A percentile compares a stretch with the other conserved stretches of the same genome.
Conservation (phyloP, 2,113 vertebrate species). For the Fregata magnificens region DNA sequence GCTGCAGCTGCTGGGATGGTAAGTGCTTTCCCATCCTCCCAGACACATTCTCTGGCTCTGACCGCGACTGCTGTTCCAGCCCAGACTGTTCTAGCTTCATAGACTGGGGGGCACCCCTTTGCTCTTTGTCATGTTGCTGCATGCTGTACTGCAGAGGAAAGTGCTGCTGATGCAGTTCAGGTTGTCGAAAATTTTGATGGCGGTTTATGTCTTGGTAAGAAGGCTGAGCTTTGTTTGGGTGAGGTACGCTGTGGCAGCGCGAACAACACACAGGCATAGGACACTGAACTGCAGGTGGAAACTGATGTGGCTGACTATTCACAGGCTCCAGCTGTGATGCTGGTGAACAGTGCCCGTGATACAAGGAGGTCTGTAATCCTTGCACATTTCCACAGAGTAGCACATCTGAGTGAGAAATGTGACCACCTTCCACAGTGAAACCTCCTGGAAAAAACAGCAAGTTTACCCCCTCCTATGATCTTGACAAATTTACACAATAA, state of each 20-base stretch:
- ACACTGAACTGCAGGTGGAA: constrained; percentile 77
- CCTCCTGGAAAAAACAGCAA: constrained; percentile 75
- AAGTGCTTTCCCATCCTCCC: constrained; percentile 63
- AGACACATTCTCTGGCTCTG: constrained; percentile 19
- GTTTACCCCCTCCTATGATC: background rate
- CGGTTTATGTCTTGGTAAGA: constrained; percentile 32
- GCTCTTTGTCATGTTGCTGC: constrained; percentile 65
- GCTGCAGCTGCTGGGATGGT: constrained; percentile 72
- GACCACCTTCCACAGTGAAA: constrained; percentile 85
- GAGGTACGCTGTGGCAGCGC: constrained; percentile 72
- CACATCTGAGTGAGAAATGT: constrained; percentile 74
- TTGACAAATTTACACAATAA: background rate
- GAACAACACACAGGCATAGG: constrained; percentile 81
- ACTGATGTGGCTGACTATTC: constrained; percentile 76
- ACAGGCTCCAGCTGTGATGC: constrained; percentile 75
- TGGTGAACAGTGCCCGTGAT: constrained; percentile 68
- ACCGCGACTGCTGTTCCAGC: constrained; percentile 23
- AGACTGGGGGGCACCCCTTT: constrained; percentile 31
- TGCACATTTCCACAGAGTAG: constrained; percentile 76
- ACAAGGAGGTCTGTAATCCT: constrained; percentile 78
- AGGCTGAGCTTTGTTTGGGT: constrained; percentile 65
- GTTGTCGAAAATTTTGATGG: constrained; percentile 60
- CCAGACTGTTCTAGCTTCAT: constrained; percentile 57
- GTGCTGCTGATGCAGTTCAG: constrained; percentile 48
- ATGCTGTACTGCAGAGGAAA: constrained; percentile 63